Percentiles rank a stretch among this genome's conserved stretches.
These are phyloP conservation scores for Cryptosula pallasiana DNA, from an alignment of 2,888 invertebrate species.

Conservation along the genomic window DNA sequence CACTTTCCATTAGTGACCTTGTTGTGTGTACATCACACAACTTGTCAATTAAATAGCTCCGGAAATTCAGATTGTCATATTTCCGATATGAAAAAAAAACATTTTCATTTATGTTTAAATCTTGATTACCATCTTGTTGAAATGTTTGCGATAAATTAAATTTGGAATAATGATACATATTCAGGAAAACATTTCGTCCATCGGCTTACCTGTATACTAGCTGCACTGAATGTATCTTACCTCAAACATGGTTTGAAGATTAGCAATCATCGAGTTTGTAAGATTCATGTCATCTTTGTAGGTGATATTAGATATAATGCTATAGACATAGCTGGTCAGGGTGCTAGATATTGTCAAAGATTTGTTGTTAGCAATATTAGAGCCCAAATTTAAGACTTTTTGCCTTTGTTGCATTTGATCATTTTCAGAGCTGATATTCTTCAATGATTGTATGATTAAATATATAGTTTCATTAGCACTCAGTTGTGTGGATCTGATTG, in stretches of 20 bases:
- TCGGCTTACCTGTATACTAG: too few relatives aligned
- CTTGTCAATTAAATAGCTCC: too few relatives aligned
- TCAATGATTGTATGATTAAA: neutral
- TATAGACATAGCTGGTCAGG: neutral
- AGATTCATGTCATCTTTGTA: neutral
- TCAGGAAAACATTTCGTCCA: too few relatives aligned
- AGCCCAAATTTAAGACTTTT: neutral
- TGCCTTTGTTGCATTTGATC: neutral
- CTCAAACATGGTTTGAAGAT: neutral
- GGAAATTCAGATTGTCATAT: too few relatives aligned
- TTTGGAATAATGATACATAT: too few relatives aligned
- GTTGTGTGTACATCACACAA: too few relatives aligned
- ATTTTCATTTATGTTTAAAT: too few relatives aligned
- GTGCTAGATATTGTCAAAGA: neutral
- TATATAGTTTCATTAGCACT: neutral
- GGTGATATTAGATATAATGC: constrained; percentile 12
- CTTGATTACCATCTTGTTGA: too few relatives aligned
- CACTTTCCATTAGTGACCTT: too few relatives aligned
- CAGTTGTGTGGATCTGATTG: too few relatives aligned
- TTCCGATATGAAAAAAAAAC: too few relatives aligned
- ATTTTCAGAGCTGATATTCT: neutral
- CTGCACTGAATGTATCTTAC: neutral
- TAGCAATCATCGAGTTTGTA: neutral
- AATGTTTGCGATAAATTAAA: too few relatives aligned
- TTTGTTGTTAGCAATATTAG: neutral